A percentile compares a stretch with the other conserved stretches of the same genome.
These are phyloP conservation scores for Xiphias gladius DNA, from an alignment of 2,113 vertebrate genomes.

Conservation along the genomic window DNA sequence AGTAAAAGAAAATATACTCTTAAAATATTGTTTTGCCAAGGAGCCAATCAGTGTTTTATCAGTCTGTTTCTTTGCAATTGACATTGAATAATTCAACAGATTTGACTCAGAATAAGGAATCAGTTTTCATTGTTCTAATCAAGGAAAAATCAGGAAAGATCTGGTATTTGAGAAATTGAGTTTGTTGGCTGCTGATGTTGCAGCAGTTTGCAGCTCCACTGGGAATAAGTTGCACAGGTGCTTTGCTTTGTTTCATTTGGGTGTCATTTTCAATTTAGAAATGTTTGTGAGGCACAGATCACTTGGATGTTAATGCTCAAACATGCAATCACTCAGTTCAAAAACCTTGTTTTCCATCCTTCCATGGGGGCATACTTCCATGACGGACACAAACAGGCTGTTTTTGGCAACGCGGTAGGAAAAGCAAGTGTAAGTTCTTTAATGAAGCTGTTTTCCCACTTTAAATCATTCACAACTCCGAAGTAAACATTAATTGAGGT, in stretches of 20 bases:
- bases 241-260: background rate
- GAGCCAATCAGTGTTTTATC: background rate
- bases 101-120: slow-evolving; percentile 10
- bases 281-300: slow-evolving; percentile 2
- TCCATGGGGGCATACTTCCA: slow-evolving; percentile 1
- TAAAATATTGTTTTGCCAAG: background rate
- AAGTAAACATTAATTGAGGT: slow-evolving; percentile 35
- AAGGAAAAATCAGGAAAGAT: slow-evolving; percentile 8
- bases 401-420: slow-evolving; percentile 42
- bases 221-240: background rate
- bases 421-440: slow-evolving; percentile 39
- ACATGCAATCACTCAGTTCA: slow-evolving; percentile 8
- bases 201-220: slow-evolving; percentile 4
- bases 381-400: slow-evolving; percentile 4
- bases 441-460: slow-evolving; percentile 47
- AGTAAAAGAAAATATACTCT: background rate
- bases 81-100: background rate
- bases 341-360: slow-evolving; percentile 26
- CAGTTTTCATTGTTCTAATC: background rate
- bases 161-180: background rate
- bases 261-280: slow-evolving; percentile 3
- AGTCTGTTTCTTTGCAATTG: background rate
- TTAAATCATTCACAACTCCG: slow-evolving; percentile 36
- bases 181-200: slow-evolving; percentile 8
- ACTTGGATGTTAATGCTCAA: slow-evolving; percentile 17